Conservation (phyloP, 2,113 vertebrate genomes). For the Macroglossus sobrinus region DNA sequence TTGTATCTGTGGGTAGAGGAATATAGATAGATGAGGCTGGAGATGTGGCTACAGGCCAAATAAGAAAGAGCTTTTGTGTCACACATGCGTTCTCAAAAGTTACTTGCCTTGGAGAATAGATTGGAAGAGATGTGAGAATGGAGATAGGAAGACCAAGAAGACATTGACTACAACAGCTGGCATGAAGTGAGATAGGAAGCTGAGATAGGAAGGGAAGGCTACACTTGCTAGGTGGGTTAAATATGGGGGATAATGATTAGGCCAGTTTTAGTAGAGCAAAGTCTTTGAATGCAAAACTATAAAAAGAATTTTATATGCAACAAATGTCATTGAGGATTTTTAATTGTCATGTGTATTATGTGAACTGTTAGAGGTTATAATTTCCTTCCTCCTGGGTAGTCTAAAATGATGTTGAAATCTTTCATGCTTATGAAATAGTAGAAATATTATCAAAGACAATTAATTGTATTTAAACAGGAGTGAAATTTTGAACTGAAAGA, state of each 20-base stretch:
- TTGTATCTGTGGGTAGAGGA: neutral
- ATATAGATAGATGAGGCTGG: neutral
- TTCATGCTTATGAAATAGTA: conserved; percentile 2
- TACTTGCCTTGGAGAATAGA: neutral
- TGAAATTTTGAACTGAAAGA: neutral
- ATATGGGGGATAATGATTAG: neutral
- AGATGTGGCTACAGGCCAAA: neutral
- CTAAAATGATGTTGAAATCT: conserved; percentile 22
- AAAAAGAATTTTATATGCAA: conserved; percentile 1
- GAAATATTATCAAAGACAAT: conserved; percentile 24
- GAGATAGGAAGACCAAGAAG: neutral
- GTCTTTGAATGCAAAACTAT: neutral
- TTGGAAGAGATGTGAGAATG: conserved; percentile 9
- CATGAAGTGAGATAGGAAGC: neutral
- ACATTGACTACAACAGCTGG: neutral
- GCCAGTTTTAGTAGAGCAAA: neutral
- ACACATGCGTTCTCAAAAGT: neutral
- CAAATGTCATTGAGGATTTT: neutral
- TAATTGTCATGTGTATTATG: neutral
- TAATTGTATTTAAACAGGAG: neutral
- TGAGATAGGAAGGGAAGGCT: neutral
- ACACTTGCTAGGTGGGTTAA: neutral
- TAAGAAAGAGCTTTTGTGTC: neutral
- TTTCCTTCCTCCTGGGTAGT: neutral
- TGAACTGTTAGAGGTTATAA: neutral